Evolutionary conservation across 2,113 vertebrate genomes (phyloP), one percentile per base, ranked within the genome.

Genomic region (Miniopterus natalensis): DNA sequence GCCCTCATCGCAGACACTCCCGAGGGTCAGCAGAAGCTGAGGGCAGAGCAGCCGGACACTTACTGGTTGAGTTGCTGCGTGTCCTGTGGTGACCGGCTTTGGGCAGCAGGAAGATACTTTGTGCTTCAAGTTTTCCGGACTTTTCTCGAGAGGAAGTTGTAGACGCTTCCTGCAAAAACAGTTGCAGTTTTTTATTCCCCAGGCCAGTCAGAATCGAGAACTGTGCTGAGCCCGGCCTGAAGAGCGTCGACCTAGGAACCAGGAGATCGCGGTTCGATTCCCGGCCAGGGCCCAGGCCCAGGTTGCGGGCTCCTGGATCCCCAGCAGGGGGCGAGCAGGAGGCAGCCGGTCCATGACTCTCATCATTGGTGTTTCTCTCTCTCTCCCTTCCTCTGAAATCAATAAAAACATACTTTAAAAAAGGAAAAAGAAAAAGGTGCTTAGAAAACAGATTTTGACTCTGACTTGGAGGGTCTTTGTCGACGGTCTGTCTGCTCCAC

Each of bases 41-140:
- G 12, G 7, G 36, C 14, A 1, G 36, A 27, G 2, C 12, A 10
- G 3, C 0, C 14, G 55, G 20, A 20, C 92, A 98, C 99, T 98
- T 98, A 99, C 99, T 99, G 84, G 99, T 99, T 49, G 99, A 99
- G 96, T 98, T 99, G 96, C 99, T 99, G 65, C 98, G 98, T 23
- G 98, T 98, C 96, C 99, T 97, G 27, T 98, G 99, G 80, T 98
- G 98, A 53, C 92, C 92, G 51, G 71, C 97, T 94, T 98, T 99
- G 66, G 97, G 97, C 31, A 98, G 95, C 79, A 97, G 94, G 83
- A 97, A 97, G 83, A 78, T 96, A 27, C 97, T 98, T 88, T 79
- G 98, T 27, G 51, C 84, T 95, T 98, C 98, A 96, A n/a, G 90
- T 51, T 98, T 98, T 81, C 94, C 94, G 75, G 95, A 66, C 84